phyloP scores from a whole-genome alignment of 2,888 invertebrate species.

The Zhuqinia jingwanae region DNA sequence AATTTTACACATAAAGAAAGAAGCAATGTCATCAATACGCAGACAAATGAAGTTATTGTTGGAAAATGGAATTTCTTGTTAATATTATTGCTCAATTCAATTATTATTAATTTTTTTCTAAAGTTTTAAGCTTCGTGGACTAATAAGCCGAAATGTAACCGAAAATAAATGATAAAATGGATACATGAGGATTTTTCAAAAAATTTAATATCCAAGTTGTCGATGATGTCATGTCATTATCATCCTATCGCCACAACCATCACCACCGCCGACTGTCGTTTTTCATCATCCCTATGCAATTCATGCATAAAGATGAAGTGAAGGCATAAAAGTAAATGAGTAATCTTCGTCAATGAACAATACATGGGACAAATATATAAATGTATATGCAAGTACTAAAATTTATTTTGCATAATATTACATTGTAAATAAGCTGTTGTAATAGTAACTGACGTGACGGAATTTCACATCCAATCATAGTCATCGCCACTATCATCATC shows the following conservation, averaged over 20 bases:
- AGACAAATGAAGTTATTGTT: not conserved
- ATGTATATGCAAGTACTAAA: not conserved
- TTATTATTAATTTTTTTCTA: constrained; percentile 14
- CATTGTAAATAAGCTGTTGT: too few relatives aligned
- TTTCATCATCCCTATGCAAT: constrained; percentile 11
- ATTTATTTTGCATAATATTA: not conserved
- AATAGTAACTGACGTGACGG: too few relatives aligned
- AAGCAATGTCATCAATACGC: constrained; percentile 18
- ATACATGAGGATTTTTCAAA: constrained; percentile 11
- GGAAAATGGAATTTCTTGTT: constrained; percentile 22
- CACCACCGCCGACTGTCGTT: not conserved
- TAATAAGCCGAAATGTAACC: not conserved
- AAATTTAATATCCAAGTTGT: constrained; percentile 23
- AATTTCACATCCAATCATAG: constrained; percentile 7
- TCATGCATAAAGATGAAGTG: constrained; percentile 38
- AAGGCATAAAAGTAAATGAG: too few relatives aligned
- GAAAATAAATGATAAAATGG: not conserved
- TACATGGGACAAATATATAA: not conserved
- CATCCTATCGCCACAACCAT: too few relatives aligned
- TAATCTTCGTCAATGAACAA: constrained; percentile 4
- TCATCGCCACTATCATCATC: constrained; percentile 6
- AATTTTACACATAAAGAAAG: not conserved
- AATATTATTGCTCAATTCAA: constrained; percentile 40
- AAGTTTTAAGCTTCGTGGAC: too few relatives aligned
- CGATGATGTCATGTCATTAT: constrained; percentile 47